Evolutionary conservation across 2,113 vertebrate genomes (phyloP), one percentile per base, ranked within the genome.

Genomic region (Baryphthengus martii): DNA sequence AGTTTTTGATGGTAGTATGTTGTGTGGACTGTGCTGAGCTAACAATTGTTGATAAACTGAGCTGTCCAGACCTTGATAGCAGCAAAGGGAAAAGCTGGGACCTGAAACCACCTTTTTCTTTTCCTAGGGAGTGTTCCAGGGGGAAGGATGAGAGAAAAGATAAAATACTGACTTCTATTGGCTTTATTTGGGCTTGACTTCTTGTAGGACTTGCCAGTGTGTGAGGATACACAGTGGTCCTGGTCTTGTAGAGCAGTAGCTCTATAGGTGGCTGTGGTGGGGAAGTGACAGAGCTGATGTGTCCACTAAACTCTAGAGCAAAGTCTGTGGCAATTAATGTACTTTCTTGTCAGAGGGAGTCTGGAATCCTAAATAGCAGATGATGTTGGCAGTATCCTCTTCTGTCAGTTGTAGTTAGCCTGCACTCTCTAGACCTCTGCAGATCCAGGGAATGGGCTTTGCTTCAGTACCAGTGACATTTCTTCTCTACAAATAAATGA

Each of bases 351-450:
- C 31, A 24, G 1, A 11, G 17, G 24, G 11, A 49, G 7, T 19
- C 11, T 49, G 31, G n/a, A 33, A 11, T 39, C 1, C 1, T 1
- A 5, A 31, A 15, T 1, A 68, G 44, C 6, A 40, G 33, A 0
- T 10, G 15, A 19, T 62, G 33, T 23, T 25, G 45, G 13, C 1
- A 5, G 21, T 7, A 4, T 35, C 28, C 31, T 45, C 8, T 5
- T 47, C 82, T 62, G 20, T 33, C 50, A 73, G 49, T 44, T 7
- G 8, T 25, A 25, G 40, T 35, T 10, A 37, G 4, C 28, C 59
- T 77, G 56, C 3, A 0, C 12, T 53, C 1, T 2, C 6, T 21
- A 3, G 33, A 13, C 2, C 47, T 50, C 45, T 31, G 44, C 47
- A 18, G 11, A 3, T 12, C 47, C 44, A 56, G 37, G 26, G 29